Conservation (phyloP, 1,140 invertebrate species). For the Zaprionus ghesquierei region DNA sequence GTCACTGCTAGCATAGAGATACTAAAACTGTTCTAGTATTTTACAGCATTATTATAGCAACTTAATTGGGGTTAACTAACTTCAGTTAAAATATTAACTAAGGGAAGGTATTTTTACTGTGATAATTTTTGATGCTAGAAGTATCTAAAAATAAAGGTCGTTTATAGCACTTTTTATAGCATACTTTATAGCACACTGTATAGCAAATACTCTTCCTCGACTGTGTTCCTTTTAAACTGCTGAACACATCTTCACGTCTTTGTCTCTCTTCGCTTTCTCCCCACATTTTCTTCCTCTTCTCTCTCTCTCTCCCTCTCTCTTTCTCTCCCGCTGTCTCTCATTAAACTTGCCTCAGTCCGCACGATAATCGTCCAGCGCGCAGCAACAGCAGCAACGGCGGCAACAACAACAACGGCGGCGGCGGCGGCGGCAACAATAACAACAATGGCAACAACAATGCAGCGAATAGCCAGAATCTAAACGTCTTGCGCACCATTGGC, state of each 20-base stretch:
- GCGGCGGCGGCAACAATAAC: constrained; percentile 11
- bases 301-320: constrained; percentile 9
- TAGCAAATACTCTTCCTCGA: not conserved
- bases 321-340: constrained; percentile 19
- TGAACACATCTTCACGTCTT: not conserved
- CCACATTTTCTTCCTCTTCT: not conserved
- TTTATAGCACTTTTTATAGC: not conserved
- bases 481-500: constrained; percentile 81
- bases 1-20: too few species aligned
- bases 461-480: constrained; percentile 67
- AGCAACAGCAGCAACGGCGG: constrained; percentile 50
- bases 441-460: constrained; percentile 38
- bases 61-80: not conserved
- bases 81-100: too few species aligned
- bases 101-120: not conserved
- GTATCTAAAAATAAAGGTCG: too few species aligned
- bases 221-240: not conserved
- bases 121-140: not conserved
- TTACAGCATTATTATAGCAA: not conserved
- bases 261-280: constrained; percentile 1
- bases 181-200: not conserved
- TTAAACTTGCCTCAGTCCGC: constrained; percentile 58
- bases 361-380: constrained; percentile 71
- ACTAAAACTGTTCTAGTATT: not conserved
- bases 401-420: constrained; percentile 33